Evolutionary conservation across 2,113 vertebrate species (phyloP), one percentile per base, ranked within the genome.

Genomic region (Hymenochirus boettgeri): DNA sequence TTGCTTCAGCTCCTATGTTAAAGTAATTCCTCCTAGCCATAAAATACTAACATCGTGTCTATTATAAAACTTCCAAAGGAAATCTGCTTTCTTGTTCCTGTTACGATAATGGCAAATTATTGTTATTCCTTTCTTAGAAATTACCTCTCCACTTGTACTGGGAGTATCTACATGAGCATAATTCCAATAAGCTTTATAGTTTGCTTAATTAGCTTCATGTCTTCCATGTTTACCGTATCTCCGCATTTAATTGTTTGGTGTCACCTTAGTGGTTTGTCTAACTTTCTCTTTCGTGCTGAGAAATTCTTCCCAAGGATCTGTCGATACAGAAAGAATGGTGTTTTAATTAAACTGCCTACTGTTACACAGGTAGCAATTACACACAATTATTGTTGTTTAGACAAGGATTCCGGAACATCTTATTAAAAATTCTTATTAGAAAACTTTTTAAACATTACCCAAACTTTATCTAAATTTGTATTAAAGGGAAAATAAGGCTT

Each of bases 161-260:
- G 18, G 7, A 57, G 7, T 24, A 35, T 25, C 19, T 57, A 48
- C 54, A 25, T 10, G 8, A 26, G 45, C 17, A 37, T 51, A 56
- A 37, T 26, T 17, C 35, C 42, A 57, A 66, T 66, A n/a, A 22
- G n/a, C 31, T 66, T 37, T 51, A 19, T 66, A 7, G 54, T 51
- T 45, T 58, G 55, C 45, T 39, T 50, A 66, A 66, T 58, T 57
- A 58, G 55, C 55, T 51, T 23, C 31, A 27, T 58, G 55, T 58
- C 42, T 66, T 48, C 33, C 17, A 42, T 66, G 46, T 66, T 65
- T 58, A 66, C 45, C 39, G 54, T 21, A 47, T 47, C 45, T 57
- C 29, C 42, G 18, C 51, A 45, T 58, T 39, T 50, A 31, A 51
- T 58, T 58, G 54, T 48, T 57, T 29, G 6, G 15, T 65, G 42